Conservation (phyloP, 2,113 vertebrate species). For the Stegastes partitus region DNA sequence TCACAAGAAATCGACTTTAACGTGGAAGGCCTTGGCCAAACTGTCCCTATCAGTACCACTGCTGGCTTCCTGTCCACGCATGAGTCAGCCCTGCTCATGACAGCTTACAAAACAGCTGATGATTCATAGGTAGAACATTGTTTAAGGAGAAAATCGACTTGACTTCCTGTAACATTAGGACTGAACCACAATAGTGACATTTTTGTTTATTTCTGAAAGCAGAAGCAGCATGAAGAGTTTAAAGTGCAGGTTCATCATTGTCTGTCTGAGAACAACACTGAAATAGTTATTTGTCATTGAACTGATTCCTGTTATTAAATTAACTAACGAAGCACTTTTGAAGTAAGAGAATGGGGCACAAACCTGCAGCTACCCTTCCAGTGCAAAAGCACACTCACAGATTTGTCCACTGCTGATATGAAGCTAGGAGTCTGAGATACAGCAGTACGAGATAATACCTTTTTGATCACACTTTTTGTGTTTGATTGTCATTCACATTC, state of each 20-base stretch:
- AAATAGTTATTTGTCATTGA: too few species aligned
- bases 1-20: not conserved
- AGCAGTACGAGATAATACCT: too few species aligned
- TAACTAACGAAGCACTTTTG: too few species aligned
- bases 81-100: not conserved
- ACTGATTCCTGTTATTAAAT: too few species aligned
- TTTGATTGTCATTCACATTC: too few species aligned
- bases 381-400: not conserved
- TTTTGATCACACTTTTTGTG: too few species aligned
- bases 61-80: too few species aligned
- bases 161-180: not conserved
- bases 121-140: not conserved
- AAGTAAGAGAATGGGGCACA: too few species aligned
- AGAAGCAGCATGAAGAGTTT: not conserved
- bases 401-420: not conserved
- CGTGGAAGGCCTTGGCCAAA: too few species aligned
- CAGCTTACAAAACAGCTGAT: not conserved
- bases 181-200: not conserved
- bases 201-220: conserved; percentile 1
- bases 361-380: not conserved
- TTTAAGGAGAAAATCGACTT: not conserved
- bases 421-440: too few species aligned
- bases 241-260: not conserved
- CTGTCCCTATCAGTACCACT: too few species aligned
- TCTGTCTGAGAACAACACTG: not conserved